phyloP scores from a whole-genome alignment of 2,113 vertebrate genomes.

The Sinocyclocheilus rhinocerous region DNA sequence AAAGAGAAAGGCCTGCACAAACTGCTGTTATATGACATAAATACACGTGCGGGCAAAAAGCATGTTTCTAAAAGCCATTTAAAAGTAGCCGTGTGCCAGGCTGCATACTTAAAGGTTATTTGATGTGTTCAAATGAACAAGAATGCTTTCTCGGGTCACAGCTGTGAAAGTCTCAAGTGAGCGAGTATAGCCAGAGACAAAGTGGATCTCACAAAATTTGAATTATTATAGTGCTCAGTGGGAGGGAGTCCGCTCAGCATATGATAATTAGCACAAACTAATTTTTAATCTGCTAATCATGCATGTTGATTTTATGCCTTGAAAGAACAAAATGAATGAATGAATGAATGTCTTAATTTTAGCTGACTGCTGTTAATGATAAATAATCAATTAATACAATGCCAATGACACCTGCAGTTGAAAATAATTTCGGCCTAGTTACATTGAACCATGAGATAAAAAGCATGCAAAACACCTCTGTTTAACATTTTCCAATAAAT shows the following conservation, averaged over 20 bases:
- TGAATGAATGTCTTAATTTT: not conserved
- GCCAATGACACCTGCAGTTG: not conserved
- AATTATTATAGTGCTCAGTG: constrained; percentile 6
- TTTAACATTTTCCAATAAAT: not conserved
- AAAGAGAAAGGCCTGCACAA: not conserved
- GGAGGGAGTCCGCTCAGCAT: not conserved
- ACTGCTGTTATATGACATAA: not conserved
- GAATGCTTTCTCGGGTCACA: constrained; percentile 11
- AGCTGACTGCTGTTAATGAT: not conserved
- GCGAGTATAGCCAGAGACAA: not conserved
- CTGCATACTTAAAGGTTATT: not conserved
- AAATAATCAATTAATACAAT: constrained; percentile 4
- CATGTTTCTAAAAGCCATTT: not conserved
- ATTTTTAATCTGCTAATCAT: not conserved
- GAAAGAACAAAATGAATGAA: not conserved
- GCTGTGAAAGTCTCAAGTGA: not conserved
- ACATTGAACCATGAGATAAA: not conserved
- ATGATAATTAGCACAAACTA: not conserved
- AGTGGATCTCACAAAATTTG: not conserved
- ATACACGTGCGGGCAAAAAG: not conserved
- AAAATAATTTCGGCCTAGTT: not conserved
- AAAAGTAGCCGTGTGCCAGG: not conserved
- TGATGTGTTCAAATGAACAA: not conserved
- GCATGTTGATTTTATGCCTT: not conserved
- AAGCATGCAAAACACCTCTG: not conserved